phyloP scores from a whole-genome alignment of 2,888 invertebrate genomes.

The Drosophila fulvimacula region DNA sequence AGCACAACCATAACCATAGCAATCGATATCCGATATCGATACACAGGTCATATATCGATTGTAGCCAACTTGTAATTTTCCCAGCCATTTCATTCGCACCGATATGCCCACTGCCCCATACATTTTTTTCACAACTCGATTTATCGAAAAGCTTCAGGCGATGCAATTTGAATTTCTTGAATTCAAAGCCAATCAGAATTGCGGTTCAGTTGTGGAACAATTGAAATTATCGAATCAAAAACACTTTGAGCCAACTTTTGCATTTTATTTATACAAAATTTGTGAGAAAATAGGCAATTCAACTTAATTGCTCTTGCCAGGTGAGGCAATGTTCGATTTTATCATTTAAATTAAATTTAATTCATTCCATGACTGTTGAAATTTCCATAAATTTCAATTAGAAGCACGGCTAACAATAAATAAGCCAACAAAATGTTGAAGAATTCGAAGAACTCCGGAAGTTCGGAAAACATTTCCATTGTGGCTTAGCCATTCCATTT shows the following conservation, averaged over 20 bases:
- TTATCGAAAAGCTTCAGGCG: background rate
- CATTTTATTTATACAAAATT: background rate
- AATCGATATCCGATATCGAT: background rate
- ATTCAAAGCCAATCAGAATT: background rate
- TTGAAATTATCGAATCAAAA: conserved; percentile 1
- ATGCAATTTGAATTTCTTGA: conserved; percentile 1
- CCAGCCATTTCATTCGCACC: background rate
- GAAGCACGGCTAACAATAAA: no score
- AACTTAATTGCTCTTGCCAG: background rate
- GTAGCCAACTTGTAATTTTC: background rate
- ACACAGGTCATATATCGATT: background rate
- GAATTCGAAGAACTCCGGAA: no score
- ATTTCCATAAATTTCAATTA: background rate
- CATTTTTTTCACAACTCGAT: background rate
- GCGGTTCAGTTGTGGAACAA: background rate
- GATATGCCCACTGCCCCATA: background rate
- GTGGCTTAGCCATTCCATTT: background rate
- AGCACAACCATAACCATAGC: background rate
- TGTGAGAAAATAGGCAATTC: background rate
- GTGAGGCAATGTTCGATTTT: background rate
- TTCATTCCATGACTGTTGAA: background rate
- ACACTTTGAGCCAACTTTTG: background rate
- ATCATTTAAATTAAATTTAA: background rate
- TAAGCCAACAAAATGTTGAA: no score
- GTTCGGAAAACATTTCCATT: no score